Base-by-base conservation (phyloP, 2,888 invertebrate species). In the Torymus auratus region DNA sequence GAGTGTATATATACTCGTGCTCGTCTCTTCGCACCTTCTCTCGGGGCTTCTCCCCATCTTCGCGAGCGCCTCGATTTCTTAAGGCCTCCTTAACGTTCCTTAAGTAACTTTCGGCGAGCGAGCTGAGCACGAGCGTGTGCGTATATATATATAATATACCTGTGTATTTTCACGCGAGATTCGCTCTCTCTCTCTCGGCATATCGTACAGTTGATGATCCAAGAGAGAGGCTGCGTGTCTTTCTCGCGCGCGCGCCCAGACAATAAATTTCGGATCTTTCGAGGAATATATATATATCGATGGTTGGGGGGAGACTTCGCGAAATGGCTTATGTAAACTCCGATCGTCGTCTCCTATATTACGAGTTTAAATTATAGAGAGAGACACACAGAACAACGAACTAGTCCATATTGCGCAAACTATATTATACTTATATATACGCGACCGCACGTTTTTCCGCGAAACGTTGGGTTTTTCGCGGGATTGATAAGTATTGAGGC, bases 21-120 rank as follows among this genome's bases (percentile, higher is more conserved):
- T 41, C 69, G 28, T 69, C 78, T 83, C 76, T 81, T 80, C 79
- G 70, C 82, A 62, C 82, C 82, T 82, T 81, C 82, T 80, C 80
- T 75, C 7, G 50, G 53, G 20, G n/a, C 13, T 60, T 67, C 50
- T 67, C 67, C 23, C 23, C 73, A 81, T 79, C 82, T 81, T 84
- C 83, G 77, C 82, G 41, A 41, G 41, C 41, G 41, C 41, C 41
- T 41, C 41, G 65, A 71, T 81, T 73, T 77, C 77, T 76, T 81
- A 81, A 77, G 76, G 76, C 76, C 80, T 81, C 72, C 80, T 81
- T 81, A 76, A 77, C 77, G 76, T 77, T 50, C 68, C 73, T 83
- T 75, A 71, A 78, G 80, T 81, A 77, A 81, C 81, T 81, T 81
- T 81, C 67, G 73, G 69, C 53, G 15, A 52, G 62, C 53, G 69